phyloP scores from a whole-genome alignment of 2,113 vertebrate genomes.

The Xiphorhynchus elegans region DNA sequence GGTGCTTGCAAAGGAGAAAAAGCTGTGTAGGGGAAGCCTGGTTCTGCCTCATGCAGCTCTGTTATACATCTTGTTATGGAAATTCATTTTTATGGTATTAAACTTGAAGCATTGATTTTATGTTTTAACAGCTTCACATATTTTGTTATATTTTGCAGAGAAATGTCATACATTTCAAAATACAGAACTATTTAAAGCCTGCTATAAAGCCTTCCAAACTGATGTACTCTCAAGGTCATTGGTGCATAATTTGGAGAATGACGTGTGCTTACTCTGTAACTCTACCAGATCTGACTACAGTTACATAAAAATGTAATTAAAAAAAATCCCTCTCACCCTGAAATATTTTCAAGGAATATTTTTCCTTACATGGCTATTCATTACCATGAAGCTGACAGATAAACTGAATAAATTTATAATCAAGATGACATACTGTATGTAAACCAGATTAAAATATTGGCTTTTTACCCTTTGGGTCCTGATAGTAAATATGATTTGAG shows the following conservation, averaged over 20 bases:
- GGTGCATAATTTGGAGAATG: conserved; percentile 55
- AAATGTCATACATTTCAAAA: conserved; percentile 70
- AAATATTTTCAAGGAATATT: conserved; percentile 62
- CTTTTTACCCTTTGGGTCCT: conserved; percentile 37
- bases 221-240: conserved; percentile 75
- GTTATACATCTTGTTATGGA: conserved; percentile 67
- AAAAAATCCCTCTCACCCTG: conserved; percentile 42
- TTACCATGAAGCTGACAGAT: conserved; percentile 62
- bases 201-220: conserved; percentile 61
- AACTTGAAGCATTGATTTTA: conserved; percentile 67
- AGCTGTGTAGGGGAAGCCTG: not conserved
- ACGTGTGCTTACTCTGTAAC: conserved; percentile 53
- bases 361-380: conserved; percentile 47
- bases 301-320: conserved; percentile 74
- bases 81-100: conserved; percentile 70
- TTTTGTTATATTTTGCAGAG: conserved; percentile 65
- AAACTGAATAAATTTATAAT: conserved; percentile 67
- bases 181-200: conserved; percentile 54
- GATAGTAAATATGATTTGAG: conserved; percentile 4
- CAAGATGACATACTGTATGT: conserved; percentile 41
- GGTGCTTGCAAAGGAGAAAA: not conserved
- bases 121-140: conserved; percentile 57
- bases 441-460: conserved; percentile 66
- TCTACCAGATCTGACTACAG: conserved; percentile 43
- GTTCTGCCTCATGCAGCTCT: conserved; percentile 33